Evolutionary conservation across 1,140 invertebrate species (phyloP), one percentile per base, ranked within the genome.

Genomic region (Drosophila melanica): DNA sequence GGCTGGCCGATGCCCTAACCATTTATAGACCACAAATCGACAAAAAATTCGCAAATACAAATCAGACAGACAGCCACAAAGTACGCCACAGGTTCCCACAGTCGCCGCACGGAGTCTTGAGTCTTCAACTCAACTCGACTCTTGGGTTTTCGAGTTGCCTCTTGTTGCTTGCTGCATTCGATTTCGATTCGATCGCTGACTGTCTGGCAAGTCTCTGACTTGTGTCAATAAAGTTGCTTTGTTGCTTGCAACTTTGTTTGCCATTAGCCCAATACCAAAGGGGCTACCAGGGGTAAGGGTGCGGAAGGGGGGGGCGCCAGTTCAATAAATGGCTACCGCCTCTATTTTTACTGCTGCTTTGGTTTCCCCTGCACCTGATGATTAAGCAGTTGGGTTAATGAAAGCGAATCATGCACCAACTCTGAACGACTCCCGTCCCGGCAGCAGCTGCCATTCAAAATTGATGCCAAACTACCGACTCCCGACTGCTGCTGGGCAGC

Each of bases 321-420:
- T 84, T 79, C 81, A 79, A 84, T 84, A 82, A 82, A 82, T 84
- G 80, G 76, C 73, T 67, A 71, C 60, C 73, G 68, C 68, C 73
- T 76, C 73, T 64, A 57, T 63, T 51, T 37, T 57, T 35, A 35
- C 45, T 30, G 18, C 23, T 47, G 39, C 11, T 7, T 11, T 55
- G 48, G n/a, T 57, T 54, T 12, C 35, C 42, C 42, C 37, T 30
- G 54, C 44, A 63, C 42, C 78, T 68, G 65, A 87, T 86, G 82
- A 86, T 86, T 86, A 86, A 86, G 82, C 82, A 86, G 79, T 87
- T 86, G 84, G 75, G 71, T 79, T 86, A 86, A 86, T 86, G 82
- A 86, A 86, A 87, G 79, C 84, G 68, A 86, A 86, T 87, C 82
- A 86, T 86, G 82, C 82, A 87, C 60, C 47, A 57, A 75, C 78